A percentile compares a stretch with the other conserved stretches of the same genome.
These are phyloP conservation scores for Cephus spinipes DNA, from an alignment of 2,888 invertebrate genomes.

Conservation along the genomic window DNA sequence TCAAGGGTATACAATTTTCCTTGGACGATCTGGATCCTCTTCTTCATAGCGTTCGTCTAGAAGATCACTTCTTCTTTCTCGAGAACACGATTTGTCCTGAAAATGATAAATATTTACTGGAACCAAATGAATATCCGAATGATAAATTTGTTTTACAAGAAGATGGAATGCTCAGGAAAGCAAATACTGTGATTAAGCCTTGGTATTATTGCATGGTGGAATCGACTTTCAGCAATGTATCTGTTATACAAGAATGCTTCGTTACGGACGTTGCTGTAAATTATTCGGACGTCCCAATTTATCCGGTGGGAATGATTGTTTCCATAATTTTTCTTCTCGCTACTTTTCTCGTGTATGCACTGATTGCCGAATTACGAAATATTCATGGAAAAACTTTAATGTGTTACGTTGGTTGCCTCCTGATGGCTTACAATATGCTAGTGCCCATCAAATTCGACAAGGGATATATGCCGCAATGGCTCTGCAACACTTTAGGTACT, in stretches of 20 bases:
- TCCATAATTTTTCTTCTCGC: slow-evolving; percentile 80
- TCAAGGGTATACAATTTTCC: slow-evolving; percentile 20
- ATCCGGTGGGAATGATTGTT: slow-evolving; percentile 71
- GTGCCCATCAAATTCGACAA: slow-evolving; percentile 9
- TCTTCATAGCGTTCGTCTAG: slow-evolving; percentile 20
- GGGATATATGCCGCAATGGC: background rate
- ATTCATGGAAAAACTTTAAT: slow-evolving; percentile 84
- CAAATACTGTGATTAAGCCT: background rate
- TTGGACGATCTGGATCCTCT: slow-evolving; percentile 24
- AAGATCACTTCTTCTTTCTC: slow-evolving; percentile 25
- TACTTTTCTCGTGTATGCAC: slow-evolving; percentile 79
- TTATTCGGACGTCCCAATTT: background rate
- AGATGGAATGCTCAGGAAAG: slow-evolving; percentile 24
- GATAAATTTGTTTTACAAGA: slow-evolving; percentile 32
- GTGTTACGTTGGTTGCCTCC: slow-evolving; percentile 78
- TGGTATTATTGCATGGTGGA: slow-evolving; percentile 32
- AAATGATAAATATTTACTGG: slow-evolving; percentile 24
- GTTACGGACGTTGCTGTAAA: background rate
- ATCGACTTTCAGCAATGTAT: slow-evolving; percentile 12
- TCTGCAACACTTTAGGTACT: slow-evolving; percentile 42
- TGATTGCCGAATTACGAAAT: slow-evolving; percentile 79
- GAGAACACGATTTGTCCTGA: slow-evolving; percentile 22
- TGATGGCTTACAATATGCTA: slow-evolving; percentile 42
- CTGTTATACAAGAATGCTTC: slow-evolving; percentile 25
- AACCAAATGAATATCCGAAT: slow-evolving; percentile 23